These are phyloP conservation scores for Gymnoscopelus braueri DNA, from an alignment of 2,797 vertebrate genomes.

Conservation along the genomic window DNA sequence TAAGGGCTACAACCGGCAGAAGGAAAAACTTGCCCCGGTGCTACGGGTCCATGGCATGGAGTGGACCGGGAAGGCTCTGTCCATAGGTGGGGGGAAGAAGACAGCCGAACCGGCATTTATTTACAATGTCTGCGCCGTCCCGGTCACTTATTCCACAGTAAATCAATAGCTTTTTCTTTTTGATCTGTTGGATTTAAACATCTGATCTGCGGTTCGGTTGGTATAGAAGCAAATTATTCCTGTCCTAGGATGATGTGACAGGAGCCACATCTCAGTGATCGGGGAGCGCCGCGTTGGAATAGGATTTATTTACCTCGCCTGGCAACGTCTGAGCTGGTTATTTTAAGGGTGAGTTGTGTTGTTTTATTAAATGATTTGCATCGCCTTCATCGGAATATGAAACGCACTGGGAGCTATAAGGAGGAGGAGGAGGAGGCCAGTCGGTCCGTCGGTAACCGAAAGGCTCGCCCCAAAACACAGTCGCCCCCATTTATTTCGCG, in stretches of 20 bases:
- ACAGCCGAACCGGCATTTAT: constrained; percentile 52
- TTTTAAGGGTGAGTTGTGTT: constrained; percentile 75
- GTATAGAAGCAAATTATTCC: constrained; percentile 42
- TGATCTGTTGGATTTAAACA: too few relatives aligned
- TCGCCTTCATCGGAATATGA: not conserved
- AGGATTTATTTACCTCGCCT: constrained; percentile 50
- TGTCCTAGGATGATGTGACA: constrained; percentile 79
- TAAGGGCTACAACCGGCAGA: constrained; percentile 71
- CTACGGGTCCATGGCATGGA: constrained; percentile 67
- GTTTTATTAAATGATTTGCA: constrained; percentile 7
- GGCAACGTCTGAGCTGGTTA: constrained; percentile 57
- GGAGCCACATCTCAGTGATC: constrained; percentile 44
- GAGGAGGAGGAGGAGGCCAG: not conserved
- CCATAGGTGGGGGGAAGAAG: constrained; percentile 63
- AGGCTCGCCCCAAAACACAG: too few relatives aligned
- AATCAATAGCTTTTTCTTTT: too few relatives aligned
- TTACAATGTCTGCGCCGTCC: constrained; percentile 34
- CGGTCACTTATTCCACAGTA: too few relatives aligned
- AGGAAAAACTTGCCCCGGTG: constrained; percentile 74
- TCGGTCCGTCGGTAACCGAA: too few relatives aligned
- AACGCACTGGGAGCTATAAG: not conserved
- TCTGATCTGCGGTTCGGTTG: too few relatives aligned
- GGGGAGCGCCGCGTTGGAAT: constrained; percentile 35
- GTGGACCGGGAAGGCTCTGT: constrained; percentile 73
- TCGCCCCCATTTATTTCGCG: too few relatives aligned